Conservation (phyloP, 2,113 vertebrate species). For the Oryzias curvinotus region DNA sequence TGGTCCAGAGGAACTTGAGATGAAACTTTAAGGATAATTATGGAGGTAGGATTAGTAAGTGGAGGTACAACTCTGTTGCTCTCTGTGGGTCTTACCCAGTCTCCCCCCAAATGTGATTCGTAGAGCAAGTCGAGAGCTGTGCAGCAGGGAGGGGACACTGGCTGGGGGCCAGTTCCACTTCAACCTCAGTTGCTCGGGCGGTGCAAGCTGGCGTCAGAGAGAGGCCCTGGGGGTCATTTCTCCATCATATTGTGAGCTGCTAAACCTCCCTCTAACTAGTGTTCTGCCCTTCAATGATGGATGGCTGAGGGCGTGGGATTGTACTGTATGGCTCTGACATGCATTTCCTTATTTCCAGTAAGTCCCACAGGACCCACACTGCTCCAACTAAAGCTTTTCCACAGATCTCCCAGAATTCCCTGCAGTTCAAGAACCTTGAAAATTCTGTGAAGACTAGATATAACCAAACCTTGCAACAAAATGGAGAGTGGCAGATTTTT, state of each 20-base stretch:
- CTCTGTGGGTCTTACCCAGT: constrained; percentile 48
- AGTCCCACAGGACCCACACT: constrained; percentile 61
- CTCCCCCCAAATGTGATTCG: constrained; percentile 56
- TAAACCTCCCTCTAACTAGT: constrained; percentile 76
- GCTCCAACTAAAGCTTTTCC: constrained; percentile 52
- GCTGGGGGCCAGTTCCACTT: constrained; percentile 65
- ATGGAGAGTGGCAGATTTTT: constrained; percentile 8
- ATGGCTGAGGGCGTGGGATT: constrained; percentile 76
- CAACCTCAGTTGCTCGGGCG: constrained; percentile 68
- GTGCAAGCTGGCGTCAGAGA: constrained; percentile 55
- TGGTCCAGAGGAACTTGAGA: constrained; percentile 41
- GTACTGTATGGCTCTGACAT: constrained; percentile 71
- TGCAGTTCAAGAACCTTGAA: constrained; percentile 41
- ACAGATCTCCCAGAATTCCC: constrained; percentile 52
- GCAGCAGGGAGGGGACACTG: constrained; percentile 45
- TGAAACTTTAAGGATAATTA: constrained; percentile 61
- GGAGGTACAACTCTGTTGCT: constrained; percentile 36
- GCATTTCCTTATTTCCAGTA: constrained; percentile 74
- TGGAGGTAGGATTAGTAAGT: constrained; percentile 56
- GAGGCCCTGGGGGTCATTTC: constrained; percentile 71
- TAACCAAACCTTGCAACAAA: constrained; percentile 19
- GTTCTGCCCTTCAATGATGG: constrained; percentile 79
- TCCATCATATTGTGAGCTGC: constrained; percentile 64
- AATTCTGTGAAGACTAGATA: constrained; percentile 30
- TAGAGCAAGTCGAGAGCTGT: constrained; percentile 56